phyloP scores from a whole-genome alignment of 2,113 vertebrate species.

The Pungitius pungitius region DNA sequence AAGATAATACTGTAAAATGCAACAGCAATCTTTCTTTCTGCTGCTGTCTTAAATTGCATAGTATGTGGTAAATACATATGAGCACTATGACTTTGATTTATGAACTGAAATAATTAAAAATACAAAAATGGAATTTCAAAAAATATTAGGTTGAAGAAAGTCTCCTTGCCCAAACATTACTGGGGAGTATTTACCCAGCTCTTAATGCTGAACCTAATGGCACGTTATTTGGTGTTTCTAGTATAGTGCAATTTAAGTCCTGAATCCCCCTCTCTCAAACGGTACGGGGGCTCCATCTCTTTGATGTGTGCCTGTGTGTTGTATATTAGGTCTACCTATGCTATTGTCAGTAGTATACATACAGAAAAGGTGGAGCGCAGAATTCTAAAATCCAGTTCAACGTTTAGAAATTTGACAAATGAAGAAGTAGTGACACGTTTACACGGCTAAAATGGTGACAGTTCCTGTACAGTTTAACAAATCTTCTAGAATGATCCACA shows the following conservation, averaged over 20 bases:
- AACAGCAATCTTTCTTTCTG: background rate
- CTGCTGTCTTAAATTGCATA: no score
- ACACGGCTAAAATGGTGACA: background rate
- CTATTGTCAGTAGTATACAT: background rate
- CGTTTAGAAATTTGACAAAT: background rate
- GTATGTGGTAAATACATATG: no score
- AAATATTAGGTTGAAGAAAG: background rate
- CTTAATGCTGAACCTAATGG: background rate
- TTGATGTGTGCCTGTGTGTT: background rate
- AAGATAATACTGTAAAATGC: background rate
- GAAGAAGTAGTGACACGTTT: background rate
- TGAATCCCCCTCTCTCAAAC: no score
- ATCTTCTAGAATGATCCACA: background rate
- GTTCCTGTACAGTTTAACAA: background rate
- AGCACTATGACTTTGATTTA: no score
- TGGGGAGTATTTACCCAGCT: constrained; percentile 2
- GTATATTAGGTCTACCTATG: background rate
- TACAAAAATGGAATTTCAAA: no score
- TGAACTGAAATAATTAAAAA: no score
- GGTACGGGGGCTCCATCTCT: background rate
- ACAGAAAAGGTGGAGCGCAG: no score
- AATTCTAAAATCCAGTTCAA: background rate
- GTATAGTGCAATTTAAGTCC: background rate
- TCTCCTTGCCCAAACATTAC: constrained; percentile 1
- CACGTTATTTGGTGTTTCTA: background rate